A percentile compares a stretch with the other conserved stretches of the same genome.
Evolutionary conservation across 2,888 invertebrate species (phyloP).

Genomic region (Microchrysa polita): DNA sequence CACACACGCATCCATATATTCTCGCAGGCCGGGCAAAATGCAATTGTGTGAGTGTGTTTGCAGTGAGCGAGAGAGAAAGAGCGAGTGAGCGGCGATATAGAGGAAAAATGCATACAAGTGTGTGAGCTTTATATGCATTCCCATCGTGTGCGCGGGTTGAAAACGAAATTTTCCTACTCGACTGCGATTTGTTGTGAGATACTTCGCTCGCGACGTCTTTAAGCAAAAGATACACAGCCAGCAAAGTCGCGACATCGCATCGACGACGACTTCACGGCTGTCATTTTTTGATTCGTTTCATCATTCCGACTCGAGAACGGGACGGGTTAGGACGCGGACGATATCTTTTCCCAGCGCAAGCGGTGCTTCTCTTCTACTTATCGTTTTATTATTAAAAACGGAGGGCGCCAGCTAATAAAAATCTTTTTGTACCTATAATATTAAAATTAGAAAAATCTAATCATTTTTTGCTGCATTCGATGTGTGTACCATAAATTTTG

Average conservation of each 20-base stretch:
- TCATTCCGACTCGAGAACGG: constrained; percentile 57
- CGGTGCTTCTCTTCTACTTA: constrained; percentile 27
- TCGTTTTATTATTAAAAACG: constrained; percentile 25
- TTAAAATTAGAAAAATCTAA: too few relatives aligned
- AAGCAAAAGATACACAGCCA: background rate
- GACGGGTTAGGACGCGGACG: constrained; percentile 55
- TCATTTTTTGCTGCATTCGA: too few relatives aligned
- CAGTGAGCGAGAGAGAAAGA: too few relatives aligned
- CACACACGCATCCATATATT: too few relatives aligned
- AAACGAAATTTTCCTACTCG: constrained; percentile 18
- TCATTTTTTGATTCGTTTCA: constrained; percentile 53
- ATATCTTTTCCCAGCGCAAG: constrained; percentile 26
- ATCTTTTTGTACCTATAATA: background rate
- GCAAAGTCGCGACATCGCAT: constrained; percentile 3
- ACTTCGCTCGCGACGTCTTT: constrained; percentile 12
- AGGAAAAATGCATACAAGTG: background rate
- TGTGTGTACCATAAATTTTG: background rate
- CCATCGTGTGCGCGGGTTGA: background rate
- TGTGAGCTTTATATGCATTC: constrained; percentile 15
- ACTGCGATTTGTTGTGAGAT: constrained; percentile 10
- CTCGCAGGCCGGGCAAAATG: background rate
- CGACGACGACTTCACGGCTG: constrained; percentile 47
- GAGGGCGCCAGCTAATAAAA: constrained; percentile 18
- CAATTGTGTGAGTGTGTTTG: background rate
- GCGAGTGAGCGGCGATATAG: background rate